Evolutionary conservation across 2,797 vertebrate species (phyloP).

Genomic region (Ctenochaetus hawaiiensis): DNA sequence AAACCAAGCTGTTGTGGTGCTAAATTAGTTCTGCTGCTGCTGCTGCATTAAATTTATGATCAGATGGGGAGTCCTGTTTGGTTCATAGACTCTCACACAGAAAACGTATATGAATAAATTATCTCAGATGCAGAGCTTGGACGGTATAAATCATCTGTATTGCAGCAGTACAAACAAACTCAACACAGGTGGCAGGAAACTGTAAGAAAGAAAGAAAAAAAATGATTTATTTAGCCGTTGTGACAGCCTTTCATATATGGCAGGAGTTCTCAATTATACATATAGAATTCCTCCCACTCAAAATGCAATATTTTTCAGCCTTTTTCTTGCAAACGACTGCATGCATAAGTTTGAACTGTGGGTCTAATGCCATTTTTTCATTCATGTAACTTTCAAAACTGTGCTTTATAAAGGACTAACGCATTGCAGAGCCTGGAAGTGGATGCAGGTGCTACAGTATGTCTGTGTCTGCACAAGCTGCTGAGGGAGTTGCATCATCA

Average conservation of each 20-base stretch:
- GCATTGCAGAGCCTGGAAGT: neutral
- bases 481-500: slow-evolving; percentile 24
- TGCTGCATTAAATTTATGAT: slow-evolving; percentile 47
- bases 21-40: slow-evolving; percentile 48
- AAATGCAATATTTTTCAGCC: neutral
- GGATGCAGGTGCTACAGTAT: neutral
- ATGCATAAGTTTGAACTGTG: neutral
- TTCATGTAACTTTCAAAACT: neutral
- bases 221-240: neutral
- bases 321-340: slow-evolving; percentile 2
- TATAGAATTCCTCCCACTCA: neutral
- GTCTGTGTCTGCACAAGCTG: slow-evolving; percentile 14
- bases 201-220: neutral
- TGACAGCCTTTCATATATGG: slow-evolving; percentile 11
- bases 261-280: neutral
- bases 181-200: slow-evolving; percentile 39
- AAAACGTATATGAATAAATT: slow-evolving; percentile 43
- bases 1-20: slow-evolving; percentile 47
- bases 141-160: slow-evolving; percentile 47
- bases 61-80: slow-evolving; percentile 42
- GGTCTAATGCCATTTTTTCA: neutral
- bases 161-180: slow-evolving; percentile 27
- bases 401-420: neutral
- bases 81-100: slow-evolving; percentile 35
- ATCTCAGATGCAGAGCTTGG: slow-evolving; percentile 26